Percentiles rank a stretch among this genome's conserved stretches.
Evolutionary conservation across 2,888 invertebrate genomes (phyloP).

Genomic region (Serripes groenlandicus): DNA sequence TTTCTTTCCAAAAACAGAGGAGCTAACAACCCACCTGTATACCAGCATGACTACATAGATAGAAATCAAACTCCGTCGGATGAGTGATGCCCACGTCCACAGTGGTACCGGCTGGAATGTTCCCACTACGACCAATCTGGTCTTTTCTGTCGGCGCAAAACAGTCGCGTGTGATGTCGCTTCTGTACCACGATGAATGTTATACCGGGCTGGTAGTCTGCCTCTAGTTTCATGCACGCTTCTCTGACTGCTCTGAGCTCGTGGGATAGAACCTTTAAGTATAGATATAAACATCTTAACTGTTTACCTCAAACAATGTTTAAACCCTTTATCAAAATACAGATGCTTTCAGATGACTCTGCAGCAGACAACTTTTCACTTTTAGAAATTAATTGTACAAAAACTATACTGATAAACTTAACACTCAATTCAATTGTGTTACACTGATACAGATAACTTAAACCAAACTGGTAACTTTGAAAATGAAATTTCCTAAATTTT

Average conservation of each 20-base stretch:
- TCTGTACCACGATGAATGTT: slow-evolving; percentile 99
- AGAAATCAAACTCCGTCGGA: slow-evolving; percentile 99
- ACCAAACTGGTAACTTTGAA: no score
- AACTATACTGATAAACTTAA: no score
- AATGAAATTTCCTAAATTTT: no score
- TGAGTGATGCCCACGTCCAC: slow-evolving; percentile 99
- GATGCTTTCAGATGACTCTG: no score
- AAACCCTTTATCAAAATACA: no score
- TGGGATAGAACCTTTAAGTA: slow-evolving; percentile 97
- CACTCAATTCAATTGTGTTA: no score
- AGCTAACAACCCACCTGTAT: slow-evolving; percentile 88
- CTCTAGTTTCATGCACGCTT: slow-evolving; percentile 97
- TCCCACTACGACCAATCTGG: slow-evolving; percentile 98
- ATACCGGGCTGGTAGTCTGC: slow-evolving; percentile 99
- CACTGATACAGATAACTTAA: no score
- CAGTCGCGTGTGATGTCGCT: slow-evolving; percentile 98
- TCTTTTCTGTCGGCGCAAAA: slow-evolving; percentile 99
- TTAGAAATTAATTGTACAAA: no score
- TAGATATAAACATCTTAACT: no score
- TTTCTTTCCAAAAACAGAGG: no score
- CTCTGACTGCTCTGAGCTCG: slow-evolving; percentile 98
- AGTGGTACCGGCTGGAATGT: slow-evolving; percentile 99
- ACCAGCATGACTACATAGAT: slow-evolving; percentile 93
- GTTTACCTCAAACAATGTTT: no score
- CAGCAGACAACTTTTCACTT: no score